These are phyloP conservation scores for Phenganax subtilis DNA, from an alignment of 92 coral and sea anemone species.

Conservation along the genomic window DNA sequence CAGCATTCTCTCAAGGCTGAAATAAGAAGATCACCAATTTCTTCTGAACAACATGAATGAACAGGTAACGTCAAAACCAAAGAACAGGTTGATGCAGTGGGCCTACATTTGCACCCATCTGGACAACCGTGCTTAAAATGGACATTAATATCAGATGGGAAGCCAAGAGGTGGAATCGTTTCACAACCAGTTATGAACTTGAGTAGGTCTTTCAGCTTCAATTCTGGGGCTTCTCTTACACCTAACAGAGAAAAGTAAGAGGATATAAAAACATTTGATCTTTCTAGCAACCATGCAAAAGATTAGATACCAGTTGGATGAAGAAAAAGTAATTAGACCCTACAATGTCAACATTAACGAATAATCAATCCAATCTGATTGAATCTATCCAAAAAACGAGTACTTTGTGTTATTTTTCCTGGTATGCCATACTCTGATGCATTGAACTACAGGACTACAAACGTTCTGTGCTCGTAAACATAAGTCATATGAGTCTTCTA, in stretches of 20 bases:
- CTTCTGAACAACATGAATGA: neutral
- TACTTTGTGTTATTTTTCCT: too few relatives aligned
- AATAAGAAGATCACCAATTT: neutral
- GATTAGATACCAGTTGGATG: too few relatives aligned
- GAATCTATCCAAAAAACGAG: too few relatives aligned
- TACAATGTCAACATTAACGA: too few relatives aligned
- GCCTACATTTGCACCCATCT: neutral
- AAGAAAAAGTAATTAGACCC: too few relatives aligned
- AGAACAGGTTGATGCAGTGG: neutral
- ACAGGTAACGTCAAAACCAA: neutral
- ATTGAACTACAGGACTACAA: too few relatives aligned
- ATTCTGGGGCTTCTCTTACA: neutral
- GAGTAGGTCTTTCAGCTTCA: neutral
- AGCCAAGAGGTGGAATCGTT: neutral
- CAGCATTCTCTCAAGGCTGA: conserved; percentile 9
- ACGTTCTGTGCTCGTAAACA: too few relatives aligned
- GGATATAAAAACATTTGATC: too few relatives aligned
- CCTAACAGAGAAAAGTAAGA: neutral
- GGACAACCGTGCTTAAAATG: neutral
- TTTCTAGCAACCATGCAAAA: too few relatives aligned
- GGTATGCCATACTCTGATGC: too few relatives aligned
- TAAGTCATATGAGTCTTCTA: too few relatives aligned
- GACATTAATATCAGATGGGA: neutral
- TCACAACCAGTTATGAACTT: neutral
- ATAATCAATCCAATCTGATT: too few relatives aligned